These are phyloP conservation scores for Amblyopsis rosae DNA, from an alignment of 2,113 vertebrate species.

Conservation along the genomic window DNA sequence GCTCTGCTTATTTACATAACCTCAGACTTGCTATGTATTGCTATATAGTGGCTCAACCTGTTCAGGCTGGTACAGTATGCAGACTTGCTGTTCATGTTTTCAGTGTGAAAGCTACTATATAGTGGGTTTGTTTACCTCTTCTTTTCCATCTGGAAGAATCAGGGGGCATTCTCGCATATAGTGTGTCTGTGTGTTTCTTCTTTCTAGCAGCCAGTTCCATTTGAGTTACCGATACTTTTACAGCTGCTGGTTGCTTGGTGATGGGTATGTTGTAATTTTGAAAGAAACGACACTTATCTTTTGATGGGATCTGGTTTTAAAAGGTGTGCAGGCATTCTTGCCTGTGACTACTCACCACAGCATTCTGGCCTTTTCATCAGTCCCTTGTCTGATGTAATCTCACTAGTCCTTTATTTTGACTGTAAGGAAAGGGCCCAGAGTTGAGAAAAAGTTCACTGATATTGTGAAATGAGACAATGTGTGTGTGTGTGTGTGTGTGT, in stretches of 20 bases:
- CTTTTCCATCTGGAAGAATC: constrained; percentile 19
- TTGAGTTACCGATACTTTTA: neutral
- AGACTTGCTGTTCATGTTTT: too few relatives aligned
- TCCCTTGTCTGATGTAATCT: neutral
- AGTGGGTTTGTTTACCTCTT: constrained; percentile 35
- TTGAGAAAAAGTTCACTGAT: constrained; percentile 6
- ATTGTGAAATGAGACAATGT: neutral
- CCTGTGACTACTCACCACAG: neutral
- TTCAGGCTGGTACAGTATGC: too few relatives aligned
- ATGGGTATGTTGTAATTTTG: neutral
- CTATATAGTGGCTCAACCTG: too few relatives aligned
- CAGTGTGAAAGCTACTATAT: neutral
- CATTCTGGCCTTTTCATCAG: constrained; percentile 25
- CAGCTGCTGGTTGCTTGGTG: constrained; percentile 4
- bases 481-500: neutral
- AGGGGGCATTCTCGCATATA: neutral
- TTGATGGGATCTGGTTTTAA: constrained; percentile 16
- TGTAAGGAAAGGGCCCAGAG: constrained; percentile 1
- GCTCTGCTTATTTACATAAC: too few relatives aligned
- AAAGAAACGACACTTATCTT: constrained; percentile 9
- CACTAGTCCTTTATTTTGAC: constrained; percentile 29
- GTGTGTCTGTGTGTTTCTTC: too few relatives aligned
- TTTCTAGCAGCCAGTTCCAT: too few relatives aligned
- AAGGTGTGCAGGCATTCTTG: constrained; percentile 13
- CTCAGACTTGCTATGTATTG: too few relatives aligned